phyloP scores from a whole-genome alignment of 2,888 invertebrate species.

The Mayetiola destructor region DNA sequence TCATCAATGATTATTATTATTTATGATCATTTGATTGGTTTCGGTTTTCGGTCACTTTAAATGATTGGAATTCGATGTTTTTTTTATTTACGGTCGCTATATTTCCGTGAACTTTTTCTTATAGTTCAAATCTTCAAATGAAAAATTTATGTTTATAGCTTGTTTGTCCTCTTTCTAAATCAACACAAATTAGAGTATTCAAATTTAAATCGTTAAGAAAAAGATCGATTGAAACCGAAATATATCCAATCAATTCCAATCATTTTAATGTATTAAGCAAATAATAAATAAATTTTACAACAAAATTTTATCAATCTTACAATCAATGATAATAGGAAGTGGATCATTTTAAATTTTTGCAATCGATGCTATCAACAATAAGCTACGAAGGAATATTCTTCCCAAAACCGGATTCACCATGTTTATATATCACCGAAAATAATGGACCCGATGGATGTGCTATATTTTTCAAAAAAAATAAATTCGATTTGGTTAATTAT shows the following conservation, averaged over 20 bases:
- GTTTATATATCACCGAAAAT: conserved; percentile 53
- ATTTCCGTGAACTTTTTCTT: no score
- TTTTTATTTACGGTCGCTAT: no score
- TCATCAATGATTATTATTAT: no score
- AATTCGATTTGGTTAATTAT: conserved; percentile 43
- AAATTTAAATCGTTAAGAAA: no score
- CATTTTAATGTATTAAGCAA: no score
- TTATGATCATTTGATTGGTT: no score
- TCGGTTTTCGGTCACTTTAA: background rate
- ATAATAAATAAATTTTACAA: no score
- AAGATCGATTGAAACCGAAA: background rate
- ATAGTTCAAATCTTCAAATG: no score
- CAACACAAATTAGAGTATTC: no score
- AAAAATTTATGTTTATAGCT: no score
- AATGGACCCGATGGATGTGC: conserved; percentile 70
- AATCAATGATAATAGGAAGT: conserved; percentile 43
- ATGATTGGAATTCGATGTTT: no score
- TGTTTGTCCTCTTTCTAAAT: no score
- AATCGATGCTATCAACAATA: conserved; percentile 44
- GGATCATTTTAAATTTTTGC: conserved; percentile 56
- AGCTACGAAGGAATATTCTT: conserved; percentile 55
- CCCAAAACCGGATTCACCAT: conserved; percentile 65
- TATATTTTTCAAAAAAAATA: conserved; percentile 50
- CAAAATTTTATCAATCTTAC: conserved; percentile 17
- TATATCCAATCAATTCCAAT: background rate